Percentiles rank a stretch among this genome's conserved stretches.
phyloP scores from a whole-genome alignment of 2,113 vertebrate genomes.

The Triplophysa tibetana region DNA sequence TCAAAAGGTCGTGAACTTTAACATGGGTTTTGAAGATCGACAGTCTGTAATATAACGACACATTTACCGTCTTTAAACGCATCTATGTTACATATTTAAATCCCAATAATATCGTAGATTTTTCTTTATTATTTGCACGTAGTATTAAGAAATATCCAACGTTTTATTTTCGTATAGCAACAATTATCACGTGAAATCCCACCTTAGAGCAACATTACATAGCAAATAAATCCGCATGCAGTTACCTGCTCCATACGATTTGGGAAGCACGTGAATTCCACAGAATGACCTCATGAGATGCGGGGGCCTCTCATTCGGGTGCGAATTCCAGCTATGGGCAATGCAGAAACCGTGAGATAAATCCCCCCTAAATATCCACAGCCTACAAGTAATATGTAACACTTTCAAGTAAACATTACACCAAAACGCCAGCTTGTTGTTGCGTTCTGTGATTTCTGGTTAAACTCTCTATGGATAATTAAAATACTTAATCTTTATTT shows the following conservation, averaged over 20 bases:
- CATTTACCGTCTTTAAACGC: too few species aligned
- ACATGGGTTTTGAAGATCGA: neutral
- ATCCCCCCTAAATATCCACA: neutral
- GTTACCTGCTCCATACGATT: constrained; percentile 52
- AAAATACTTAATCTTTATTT: neutral
- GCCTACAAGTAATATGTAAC: neutral
- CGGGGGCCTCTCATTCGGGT: constrained; percentile 42
- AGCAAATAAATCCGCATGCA: constrained; percentile 3
- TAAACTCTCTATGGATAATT: too few species aligned
- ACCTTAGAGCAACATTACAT: neutral
- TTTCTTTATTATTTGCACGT: too few species aligned
- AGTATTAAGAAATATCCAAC: too few species aligned
- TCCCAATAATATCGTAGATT: too few species aligned
- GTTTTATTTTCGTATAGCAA: too few species aligned
- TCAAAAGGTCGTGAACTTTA: neutral
- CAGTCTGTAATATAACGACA: too few species aligned
- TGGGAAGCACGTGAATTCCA: constrained; percentile 53
- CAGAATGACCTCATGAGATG: constrained; percentile 56
- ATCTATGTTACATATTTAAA: too few species aligned
- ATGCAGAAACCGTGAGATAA: constrained; percentile 18
- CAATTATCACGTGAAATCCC: neutral
- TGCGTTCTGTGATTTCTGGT: neutral
- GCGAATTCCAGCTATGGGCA: constrained; percentile 45
- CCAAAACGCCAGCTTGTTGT: neutral
- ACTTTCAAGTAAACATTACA: neutral